phyloP scores from a whole-genome alignment of 2,888 invertebrate genomes.

The Brassicogethes aeneus region DNA sequence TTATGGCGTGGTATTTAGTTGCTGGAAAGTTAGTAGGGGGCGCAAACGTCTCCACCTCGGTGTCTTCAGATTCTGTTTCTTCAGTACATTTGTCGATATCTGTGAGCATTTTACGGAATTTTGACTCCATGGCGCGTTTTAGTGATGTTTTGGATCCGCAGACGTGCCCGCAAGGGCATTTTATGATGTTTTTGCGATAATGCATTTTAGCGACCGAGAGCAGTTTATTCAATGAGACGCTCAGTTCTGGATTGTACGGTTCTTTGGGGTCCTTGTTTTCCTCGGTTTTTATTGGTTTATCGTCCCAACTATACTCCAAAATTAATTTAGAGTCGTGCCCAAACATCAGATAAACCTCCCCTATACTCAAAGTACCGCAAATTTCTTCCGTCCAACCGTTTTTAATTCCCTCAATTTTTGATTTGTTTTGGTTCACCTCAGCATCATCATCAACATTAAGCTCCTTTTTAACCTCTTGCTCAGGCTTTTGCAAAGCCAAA shows the following conservation, averaged over 20 bases:
- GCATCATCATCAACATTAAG: slow-evolving; percentile 22
- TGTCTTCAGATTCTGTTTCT: slow-evolving; percentile 13
- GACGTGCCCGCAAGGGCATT: slow-evolving; percentile 51
- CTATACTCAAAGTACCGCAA: slow-evolving; percentile 73
- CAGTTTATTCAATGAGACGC: slow-evolving; percentile 44
- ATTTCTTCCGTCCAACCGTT: slow-evolving; percentile 73
- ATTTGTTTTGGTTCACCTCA: slow-evolving; percentile 9
- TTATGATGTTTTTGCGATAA: slow-evolving; percentile 36
- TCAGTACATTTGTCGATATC: slow-evolving; percentile 15
- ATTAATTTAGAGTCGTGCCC: slow-evolving; percentile 65
- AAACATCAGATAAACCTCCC: slow-evolving; percentile 84
- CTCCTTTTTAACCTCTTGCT: slow-evolving; percentile 30
- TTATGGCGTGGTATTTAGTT: slow-evolving; percentile 12
- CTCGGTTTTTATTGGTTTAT: slow-evolving; percentile 22
- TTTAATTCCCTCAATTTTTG: slow-evolving; percentile 40
- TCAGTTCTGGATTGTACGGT: slow-evolving; percentile 12
- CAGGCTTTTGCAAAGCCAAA: slow-evolving; percentile 33
- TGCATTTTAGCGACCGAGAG: slow-evolving; percentile 46
- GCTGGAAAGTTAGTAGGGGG: slow-evolving; percentile 13
- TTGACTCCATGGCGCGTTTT: slow-evolving; percentile 17
- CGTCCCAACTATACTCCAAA: slow-evolving; percentile 73
- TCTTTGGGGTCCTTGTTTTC: slow-evolving; percentile 4
- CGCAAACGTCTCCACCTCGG: slow-evolving; percentile 13
- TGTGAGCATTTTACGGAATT: slow-evolving; percentile 17
- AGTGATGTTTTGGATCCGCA: slow-evolving; percentile 33